Conservation (phyloP, 1,140 invertebrate species). For the Paralvinella palmiformis region DNA sequence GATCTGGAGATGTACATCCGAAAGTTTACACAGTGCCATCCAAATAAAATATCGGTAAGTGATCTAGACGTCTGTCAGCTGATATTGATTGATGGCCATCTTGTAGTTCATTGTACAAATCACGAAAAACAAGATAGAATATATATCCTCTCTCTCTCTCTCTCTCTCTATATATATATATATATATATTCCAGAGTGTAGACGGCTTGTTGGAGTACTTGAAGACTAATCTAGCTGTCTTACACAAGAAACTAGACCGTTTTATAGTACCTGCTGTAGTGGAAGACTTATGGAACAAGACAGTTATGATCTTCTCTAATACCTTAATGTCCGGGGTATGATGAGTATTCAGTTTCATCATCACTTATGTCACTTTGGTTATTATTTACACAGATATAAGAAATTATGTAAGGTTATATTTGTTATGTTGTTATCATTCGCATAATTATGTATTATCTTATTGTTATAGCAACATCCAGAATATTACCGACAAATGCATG, state of each 20-base stretch:
- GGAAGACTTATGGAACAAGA: slow-evolving; percentile 59
- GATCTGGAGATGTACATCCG: slow-evolving; percentile 33
- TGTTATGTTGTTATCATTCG: not conserved
- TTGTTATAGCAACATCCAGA: slow-evolving; percentile 31
- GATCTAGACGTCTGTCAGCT: not conserved
- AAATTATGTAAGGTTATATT: not conserved
- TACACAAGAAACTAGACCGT: slow-evolving; percentile 63
- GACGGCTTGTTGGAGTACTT: slow-evolving; percentile 77
- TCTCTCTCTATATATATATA: no score
- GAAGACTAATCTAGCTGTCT: slow-evolving; percentile 64
- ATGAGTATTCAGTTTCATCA: slow-evolving; percentile 19
- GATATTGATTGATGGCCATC: not conserved
- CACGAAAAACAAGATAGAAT: not conserved
- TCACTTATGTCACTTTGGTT: slow-evolving; percentile 6
- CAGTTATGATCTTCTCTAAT: slow-evolving; percentile 26
- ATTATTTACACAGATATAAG: not conserved
- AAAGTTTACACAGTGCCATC: slow-evolving; percentile 28
- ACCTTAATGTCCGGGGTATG: slow-evolving; percentile 37
- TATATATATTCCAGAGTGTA: slow-evolving; percentile 57
- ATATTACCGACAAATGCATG: slow-evolving; percentile 37
- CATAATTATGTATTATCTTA: not conserved
- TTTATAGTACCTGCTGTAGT: slow-evolving; percentile 73
- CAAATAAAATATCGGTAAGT: slow-evolving; percentile 35
- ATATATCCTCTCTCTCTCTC: not conserved
- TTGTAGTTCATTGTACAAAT: not conserved